These are phyloP conservation scores for Ochotona princeps DNA, from an alignment of 2,113 vertebrate species.

Conservation along the genomic window DNA sequence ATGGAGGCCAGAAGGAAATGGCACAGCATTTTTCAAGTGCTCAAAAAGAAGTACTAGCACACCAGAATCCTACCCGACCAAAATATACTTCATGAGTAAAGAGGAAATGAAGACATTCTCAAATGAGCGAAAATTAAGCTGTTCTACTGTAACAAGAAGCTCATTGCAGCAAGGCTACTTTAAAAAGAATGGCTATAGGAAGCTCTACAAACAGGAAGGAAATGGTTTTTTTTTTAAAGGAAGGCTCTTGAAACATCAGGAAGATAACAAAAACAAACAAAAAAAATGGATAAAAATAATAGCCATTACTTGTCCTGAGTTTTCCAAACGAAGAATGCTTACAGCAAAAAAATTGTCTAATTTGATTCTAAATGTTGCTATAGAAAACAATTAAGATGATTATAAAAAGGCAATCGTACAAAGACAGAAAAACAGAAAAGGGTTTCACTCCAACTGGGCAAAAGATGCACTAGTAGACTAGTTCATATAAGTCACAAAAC, in stretches of 20 bases:
- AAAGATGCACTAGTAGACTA: neutral
- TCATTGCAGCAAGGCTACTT: too few species aligned
- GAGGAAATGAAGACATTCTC: too few species aligned
- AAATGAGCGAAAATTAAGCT: too few species aligned
- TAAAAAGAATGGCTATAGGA: neutral
- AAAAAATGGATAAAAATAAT: neutral
- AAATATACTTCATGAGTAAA: too few species aligned
- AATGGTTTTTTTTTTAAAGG: neutral
- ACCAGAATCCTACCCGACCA: too few species aligned
- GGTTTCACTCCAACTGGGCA: conserved; percentile 7
- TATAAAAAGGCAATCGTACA: neutral
- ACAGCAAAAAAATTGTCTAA: neutral
- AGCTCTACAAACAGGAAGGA: conserved; percentile 38
- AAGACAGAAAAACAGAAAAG: neutral
- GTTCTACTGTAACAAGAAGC: too few species aligned
- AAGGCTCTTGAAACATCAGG: conserved; percentile 1
- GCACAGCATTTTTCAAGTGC: too few species aligned
- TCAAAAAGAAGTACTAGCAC: too few species aligned
- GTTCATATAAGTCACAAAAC: neutral
- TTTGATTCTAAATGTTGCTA: neutral
- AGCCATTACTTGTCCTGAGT: conserved; percentile 5
- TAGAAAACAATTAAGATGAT: neutral
- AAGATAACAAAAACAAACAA: conserved; percentile 32
- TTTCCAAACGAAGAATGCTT: conserved; percentile 17
- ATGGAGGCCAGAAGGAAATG: too few species aligned